Evolutionary conservation across 1,140 invertebrate genomes (phyloP).

Genomic region (honey bee (Apis mellifera)): DNA sequence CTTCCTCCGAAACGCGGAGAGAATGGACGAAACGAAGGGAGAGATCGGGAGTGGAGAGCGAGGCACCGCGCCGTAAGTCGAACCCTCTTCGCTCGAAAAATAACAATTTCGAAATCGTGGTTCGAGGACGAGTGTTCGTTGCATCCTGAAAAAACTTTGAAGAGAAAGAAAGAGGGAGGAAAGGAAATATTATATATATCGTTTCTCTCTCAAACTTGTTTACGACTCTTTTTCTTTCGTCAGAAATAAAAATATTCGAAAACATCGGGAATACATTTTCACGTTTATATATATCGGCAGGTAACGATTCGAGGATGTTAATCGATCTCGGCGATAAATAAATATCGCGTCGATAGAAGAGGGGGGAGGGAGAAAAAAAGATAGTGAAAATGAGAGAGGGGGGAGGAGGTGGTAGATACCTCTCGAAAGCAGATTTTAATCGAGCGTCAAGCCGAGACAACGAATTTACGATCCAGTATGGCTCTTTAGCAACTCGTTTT

Average conservation of each 20-base stretch:
- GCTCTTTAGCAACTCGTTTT: constrained; percentile 75
- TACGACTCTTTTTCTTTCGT: too few species aligned
- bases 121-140: too few species aligned
- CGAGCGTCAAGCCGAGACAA: constrained; percentile 73
- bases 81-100: too few species aligned
- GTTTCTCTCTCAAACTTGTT: too few species aligned
- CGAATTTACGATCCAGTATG: constrained; percentile 75
- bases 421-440: constrained; percentile 76
- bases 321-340: constrained; percentile 1
- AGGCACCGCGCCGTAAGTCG: not conserved
- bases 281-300: too few species aligned
- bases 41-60: constrained; percentile 50
- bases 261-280: too few species aligned
- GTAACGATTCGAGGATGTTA: not conserved
- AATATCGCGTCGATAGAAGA: constrained; percentile 36
- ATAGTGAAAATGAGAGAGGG: constrained; percentile 34
- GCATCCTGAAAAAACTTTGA: too few species aligned
- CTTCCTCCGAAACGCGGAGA: constrained; percentile 45
- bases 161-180: too few species aligned
- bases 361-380: constrained; percentile 35
- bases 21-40: constrained; percentile 56
- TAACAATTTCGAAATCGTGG: too few species aligned
- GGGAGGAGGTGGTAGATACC: constrained; percentile 1
- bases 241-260: too few species aligned
- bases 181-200: too few species aligned